phyloP scores from a whole-genome alignment of 2,113 vertebrate genomes.

The Cranoglanis bouderius region DNA sequence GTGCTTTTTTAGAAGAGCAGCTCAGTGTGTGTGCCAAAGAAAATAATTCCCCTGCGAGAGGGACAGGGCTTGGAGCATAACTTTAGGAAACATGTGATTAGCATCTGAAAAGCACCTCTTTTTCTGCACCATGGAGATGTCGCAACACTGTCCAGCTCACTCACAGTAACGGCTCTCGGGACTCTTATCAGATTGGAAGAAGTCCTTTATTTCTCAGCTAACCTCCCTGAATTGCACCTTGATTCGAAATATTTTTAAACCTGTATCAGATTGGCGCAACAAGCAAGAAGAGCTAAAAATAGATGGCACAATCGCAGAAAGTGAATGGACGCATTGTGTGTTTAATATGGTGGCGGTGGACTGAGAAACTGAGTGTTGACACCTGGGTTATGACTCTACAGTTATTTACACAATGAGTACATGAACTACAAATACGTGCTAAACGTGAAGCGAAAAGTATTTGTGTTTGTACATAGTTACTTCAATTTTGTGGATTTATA shows the following conservation, averaged over 20 bases:
- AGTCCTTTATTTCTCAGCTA: constrained; percentile 24
- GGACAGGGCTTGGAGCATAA: constrained; percentile 61
- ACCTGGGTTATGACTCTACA: not conserved
- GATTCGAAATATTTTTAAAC: constrained; percentile 48
- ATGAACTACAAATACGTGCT: not conserved
- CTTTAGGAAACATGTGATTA: constrained; percentile 65
- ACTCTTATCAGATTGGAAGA: constrained; percentile 62
- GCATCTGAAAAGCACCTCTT: constrained; percentile 64
- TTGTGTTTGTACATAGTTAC: not conserved
- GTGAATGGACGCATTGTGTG: constrained; percentile 7
- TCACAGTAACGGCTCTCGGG: constrained; percentile 22
- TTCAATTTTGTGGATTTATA: not conserved
- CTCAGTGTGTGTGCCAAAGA: constrained; percentile 66
- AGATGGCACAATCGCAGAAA: constrained; percentile 43
- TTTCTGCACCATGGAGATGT: constrained; percentile 31
- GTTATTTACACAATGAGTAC: not conserved
- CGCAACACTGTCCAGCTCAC: constrained; percentile 48
- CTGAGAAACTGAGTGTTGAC: not conserved
- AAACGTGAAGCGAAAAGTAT: not conserved
- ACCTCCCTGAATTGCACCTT: constrained; percentile 48
- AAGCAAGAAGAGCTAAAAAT: constrained; percentile 59
- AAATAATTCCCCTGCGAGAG: constrained; percentile 65
- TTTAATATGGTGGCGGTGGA: constrained; percentile 7
- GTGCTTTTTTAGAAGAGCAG: constrained; percentile 54
- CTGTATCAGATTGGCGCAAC: constrained; percentile 56